phyloP scores from a whole-genome alignment of 2,113 vertebrate species.

The Tragelaphus scriptus region DNA sequence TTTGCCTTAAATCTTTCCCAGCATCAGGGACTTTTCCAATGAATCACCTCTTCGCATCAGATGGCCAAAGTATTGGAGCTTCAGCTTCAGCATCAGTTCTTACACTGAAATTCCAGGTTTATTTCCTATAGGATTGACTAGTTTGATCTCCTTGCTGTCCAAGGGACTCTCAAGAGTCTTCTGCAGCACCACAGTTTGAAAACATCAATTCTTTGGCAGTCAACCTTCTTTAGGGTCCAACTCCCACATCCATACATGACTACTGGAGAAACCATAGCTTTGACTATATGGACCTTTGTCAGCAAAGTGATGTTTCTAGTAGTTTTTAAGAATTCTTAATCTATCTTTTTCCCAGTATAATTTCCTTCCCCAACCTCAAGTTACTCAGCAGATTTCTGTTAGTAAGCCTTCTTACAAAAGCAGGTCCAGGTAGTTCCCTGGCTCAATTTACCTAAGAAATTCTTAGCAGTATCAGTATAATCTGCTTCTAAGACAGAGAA shows the following conservation, averaged over 20 bases:
- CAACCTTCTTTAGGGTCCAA: background rate
- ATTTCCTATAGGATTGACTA: background rate
- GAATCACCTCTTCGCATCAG: background rate
- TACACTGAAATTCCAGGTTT: background rate
- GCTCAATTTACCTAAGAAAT: conserved; percentile 10
- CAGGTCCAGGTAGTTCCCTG: background rate
- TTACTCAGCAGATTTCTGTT: conserved; percentile 21
- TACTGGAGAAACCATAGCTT: background rate
- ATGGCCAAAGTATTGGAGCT: background rate
- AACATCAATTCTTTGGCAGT: background rate
- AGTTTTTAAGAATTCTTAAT: conserved; percentile 23
- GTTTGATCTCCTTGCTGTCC: background rate
- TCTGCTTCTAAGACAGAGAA: background rate
- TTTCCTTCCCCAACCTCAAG: background rate
- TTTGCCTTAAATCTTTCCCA: background rate
- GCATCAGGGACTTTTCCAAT: background rate
- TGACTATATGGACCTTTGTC: background rate
- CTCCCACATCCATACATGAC: background rate
- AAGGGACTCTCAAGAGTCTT: background rate
- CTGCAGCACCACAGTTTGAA: background rate
- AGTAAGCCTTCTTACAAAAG: background rate
- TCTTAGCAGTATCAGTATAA: background rate
- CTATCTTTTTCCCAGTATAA: background rate
- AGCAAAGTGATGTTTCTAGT: background rate
- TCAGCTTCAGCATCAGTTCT: background rate